Evolutionary conservation across 1,140 invertebrate species (phyloP), one percentile per base, ranked within the genome.

Genomic region (Planococcus citri): DNA sequence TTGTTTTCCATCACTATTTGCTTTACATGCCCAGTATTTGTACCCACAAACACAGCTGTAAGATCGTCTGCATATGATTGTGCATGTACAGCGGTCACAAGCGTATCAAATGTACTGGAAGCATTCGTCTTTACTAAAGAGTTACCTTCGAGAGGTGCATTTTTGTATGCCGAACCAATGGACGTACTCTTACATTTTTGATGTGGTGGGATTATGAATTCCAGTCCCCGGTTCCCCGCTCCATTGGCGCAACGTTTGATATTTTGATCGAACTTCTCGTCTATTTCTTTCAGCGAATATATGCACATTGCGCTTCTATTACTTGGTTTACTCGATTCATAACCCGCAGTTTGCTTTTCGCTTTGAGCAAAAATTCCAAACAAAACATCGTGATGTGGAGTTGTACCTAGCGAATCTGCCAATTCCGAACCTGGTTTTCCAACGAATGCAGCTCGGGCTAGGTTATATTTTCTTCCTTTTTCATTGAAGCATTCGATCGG

Each of bases 241-340:
- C 29, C 29, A 12, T 12, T 33, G 12, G 12, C 85, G 79, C 95
- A 98, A 41, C 88, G 87, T 77, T 96, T 94, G 73, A 99, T 98
- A 77, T 98, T 99, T 78, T 93, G 87, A 85, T 97, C 97, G 80
- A 98, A 98, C 78, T 94, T 95, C 29, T 91, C 82, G 10, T 94
- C 84, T 70, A 99, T 93, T 6, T 88, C 85, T 79, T 95, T 93
- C 70, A 98, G 82, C 0, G 94, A 92, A 79, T 97, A 99, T 14
- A 98, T 90, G 79, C 97, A 99, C 1, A 99, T 81, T 0, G 92
- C 95, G 83, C 79, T 90, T 74, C 79, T 85, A 75, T 79, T 77
- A 21, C 84, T 84, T 0, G 91, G 89, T 67, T 84, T 83, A 73
- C 87, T 88, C 29, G 29, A 33, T 37, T 85, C 85, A 73, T 75